A percentile compares a stretch with the other conserved stretches of the same genome.
These are phyloP conservation scores for Onchidella celtica DNA, from an alignment of 2,888 invertebrate genomes.

Conservation along the genomic window DNA sequence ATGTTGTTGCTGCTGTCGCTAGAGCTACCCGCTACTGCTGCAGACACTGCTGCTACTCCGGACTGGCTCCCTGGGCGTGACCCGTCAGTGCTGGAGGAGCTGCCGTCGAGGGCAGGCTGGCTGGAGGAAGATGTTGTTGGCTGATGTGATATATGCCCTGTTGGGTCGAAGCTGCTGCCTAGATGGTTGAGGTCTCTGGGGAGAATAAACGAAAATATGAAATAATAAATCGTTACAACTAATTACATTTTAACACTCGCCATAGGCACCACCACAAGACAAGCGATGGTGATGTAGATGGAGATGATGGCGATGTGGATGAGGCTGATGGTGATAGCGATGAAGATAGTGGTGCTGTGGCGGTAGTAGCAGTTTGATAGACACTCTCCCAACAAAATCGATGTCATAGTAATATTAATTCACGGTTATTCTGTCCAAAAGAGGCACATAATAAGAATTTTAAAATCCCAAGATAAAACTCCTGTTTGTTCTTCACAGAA, in stretches of 20 bases:
- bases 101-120: slow-evolving; percentile 3
- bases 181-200: neutral
- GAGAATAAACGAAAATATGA: too few relatives aligned
- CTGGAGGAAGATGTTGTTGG: neutral
- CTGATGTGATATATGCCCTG: neutral
- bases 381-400: too few relatives aligned
- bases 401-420: too few relatives aligned
- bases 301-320: too few relatives aligned
- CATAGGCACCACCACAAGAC: neutral
- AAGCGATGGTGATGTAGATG: neutral
- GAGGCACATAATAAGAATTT: too few relatives aligned
- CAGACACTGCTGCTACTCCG: slow-evolving; percentile 19
- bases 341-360: too few relatives aligned
- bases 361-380: too few relatives aligned
- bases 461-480: too few relatives aligned
- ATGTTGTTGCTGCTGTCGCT: slow-evolving; percentile 36
- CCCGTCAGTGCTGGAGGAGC: slow-evolving; percentile 23
- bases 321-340: too few relatives aligned
- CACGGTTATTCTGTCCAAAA: too few relatives aligned
- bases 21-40: slow-evolving; percentile 11
- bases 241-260: neutral
- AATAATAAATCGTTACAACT: too few relatives aligned
- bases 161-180: neutral
- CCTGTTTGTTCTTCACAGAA: too few relatives aligned
- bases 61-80: slow-evolving; percentile 17